These are phyloP conservation scores for Zhengitettix transpicula DNA, from an alignment of 2,888 invertebrate genomes.

Conservation along the genomic window DNA sequence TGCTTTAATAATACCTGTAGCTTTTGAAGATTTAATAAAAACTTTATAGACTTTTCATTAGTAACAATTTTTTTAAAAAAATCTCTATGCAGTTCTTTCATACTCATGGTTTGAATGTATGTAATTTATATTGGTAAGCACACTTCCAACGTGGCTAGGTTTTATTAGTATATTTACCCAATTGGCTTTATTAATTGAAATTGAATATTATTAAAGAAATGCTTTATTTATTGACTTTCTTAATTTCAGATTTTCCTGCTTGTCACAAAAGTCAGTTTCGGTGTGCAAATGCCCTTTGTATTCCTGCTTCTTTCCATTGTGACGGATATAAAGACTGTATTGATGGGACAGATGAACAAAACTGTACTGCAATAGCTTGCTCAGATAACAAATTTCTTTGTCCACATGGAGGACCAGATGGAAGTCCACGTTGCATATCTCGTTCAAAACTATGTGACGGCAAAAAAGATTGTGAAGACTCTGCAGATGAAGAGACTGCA, in stretches of 20 bases:
- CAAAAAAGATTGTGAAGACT: slow-evolving; percentile 78
- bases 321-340: slow-evolving; percentile 81
- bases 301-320: slow-evolving; percentile 72
- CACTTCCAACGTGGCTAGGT: no score
- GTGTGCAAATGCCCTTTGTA: slow-evolving; percentile 83
- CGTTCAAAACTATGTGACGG: slow-evolving; percentile 80
- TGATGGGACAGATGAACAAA: slow-evolving; percentile 77
- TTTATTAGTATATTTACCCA: background rate
- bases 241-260: slow-evolving; percentile 59
- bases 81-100: no score
- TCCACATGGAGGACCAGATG: slow-evolving; percentile 52
- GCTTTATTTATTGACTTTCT: background rate
- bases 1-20: no score
- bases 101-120: no score
- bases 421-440: slow-evolving; percentile 72
- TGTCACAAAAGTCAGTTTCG: slow-evolving; percentile 85
- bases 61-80: no score
- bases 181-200: background rate
- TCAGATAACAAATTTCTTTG: slow-evolving; percentile 85
- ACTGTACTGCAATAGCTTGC: slow-evolving; percentile 75
- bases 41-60: no score
- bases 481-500: slow-evolving; percentile 72
- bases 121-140: no score
- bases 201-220: no score
- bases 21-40: no score